phyloP scores from a whole-genome alignment of 2,113 vertebrate genomes.

The Trichechus manatus region DNA sequence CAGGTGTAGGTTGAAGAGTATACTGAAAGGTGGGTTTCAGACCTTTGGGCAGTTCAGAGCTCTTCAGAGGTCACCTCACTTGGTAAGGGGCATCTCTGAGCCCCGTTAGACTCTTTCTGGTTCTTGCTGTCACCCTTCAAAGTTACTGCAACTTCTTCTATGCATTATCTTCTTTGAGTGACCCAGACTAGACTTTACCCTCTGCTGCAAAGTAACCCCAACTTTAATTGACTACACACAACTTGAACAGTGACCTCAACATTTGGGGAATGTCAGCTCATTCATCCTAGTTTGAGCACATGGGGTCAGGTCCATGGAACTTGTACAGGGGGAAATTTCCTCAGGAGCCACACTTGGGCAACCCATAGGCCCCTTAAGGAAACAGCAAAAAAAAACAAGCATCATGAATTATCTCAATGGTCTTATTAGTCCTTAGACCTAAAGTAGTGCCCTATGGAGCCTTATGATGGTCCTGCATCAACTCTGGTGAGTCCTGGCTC shows the following conservation, averaged over 20 bases:
- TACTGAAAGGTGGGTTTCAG: background rate
- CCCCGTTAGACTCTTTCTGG: background rate
- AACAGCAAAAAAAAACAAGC: background rate
- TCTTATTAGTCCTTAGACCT: background rate
- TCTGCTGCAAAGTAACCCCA: constrained; percentile 14
- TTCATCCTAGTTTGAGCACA: constrained; percentile 15
- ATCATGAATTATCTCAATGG: background rate
- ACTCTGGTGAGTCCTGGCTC: background rate
- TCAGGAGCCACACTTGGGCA: background rate
- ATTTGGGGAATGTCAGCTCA: background rate
- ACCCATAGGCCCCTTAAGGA: background rate
- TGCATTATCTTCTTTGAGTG: background rate
- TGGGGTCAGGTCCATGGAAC: background rate
- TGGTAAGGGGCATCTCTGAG: background rate
- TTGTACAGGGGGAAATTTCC: background rate
- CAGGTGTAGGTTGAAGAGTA: background rate
- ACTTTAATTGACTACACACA: background rate
- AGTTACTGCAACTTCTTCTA: background rate
- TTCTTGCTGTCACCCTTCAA: background rate
- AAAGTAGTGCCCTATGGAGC: background rate
- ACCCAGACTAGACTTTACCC: constrained; percentile 3
- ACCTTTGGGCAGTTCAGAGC: background rate
- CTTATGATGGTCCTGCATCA: background rate
- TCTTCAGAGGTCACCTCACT: background rate
- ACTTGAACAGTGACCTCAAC: background rate